Conservation (phyloP, 2,888 invertebrate species). For the Carabus problematicus region DNA sequence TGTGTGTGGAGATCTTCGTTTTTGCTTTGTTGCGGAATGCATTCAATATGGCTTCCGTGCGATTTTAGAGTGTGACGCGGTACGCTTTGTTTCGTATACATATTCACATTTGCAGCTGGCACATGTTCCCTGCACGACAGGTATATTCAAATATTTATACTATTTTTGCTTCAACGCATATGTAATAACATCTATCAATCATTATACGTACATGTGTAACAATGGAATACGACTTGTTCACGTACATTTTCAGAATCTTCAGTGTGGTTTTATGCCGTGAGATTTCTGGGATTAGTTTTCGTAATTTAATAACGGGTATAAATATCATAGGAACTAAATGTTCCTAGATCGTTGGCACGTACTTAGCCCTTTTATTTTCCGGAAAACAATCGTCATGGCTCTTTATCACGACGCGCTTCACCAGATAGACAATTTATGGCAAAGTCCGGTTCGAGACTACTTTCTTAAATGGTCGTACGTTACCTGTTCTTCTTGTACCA, state of each 20-base stretch:
- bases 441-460: conserved; percentile 26
- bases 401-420: conserved; percentile 38
- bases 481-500: conserved; percentile 18
- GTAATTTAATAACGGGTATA: conserved; percentile 39
- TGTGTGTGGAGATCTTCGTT: conserved; percentile 5
- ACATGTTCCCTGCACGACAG: conserved; percentile 4
- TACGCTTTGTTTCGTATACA: background rate
- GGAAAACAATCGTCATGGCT: conserved; percentile 29
- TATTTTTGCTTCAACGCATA: too few relatives aligned
- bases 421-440: conserved; percentile 35
- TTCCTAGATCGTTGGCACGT: conserved; percentile 12
- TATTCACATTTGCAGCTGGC: conserved; percentile 16
- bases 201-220: too few relatives aligned
- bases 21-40: conserved; percentile 28
- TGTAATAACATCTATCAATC: too few relatives aligned
- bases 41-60: conserved; percentile 29
- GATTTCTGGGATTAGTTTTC: conserved; percentile 12
- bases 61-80: conserved; percentile 10
- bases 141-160: conserved; percentile 22
- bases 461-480: conserved; percentile 36
- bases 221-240: too few relatives aligned
- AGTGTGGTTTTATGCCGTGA: background rate
- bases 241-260: too few relatives aligned
- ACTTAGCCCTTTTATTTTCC: conserved; percentile 16
- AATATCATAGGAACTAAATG: conserved; percentile 22